A percentile compares a stretch with the other conserved stretches of the same genome.
Conservation (phyloP, 2,888 invertebrate genomes). For the Sacculina carcini region DNA sequence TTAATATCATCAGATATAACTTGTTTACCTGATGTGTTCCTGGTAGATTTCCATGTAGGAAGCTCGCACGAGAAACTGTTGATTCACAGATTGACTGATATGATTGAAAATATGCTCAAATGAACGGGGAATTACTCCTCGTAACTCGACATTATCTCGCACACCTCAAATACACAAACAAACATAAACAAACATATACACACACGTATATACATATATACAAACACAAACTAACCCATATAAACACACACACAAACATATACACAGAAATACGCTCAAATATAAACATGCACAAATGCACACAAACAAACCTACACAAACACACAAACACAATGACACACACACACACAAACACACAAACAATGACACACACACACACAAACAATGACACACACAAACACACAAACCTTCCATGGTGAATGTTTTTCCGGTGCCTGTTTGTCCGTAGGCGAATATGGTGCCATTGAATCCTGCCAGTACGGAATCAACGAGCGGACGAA, state of each 20-base stretch:
- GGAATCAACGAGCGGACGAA: constrained; percentile 74
- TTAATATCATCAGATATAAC: too few relatives aligned
- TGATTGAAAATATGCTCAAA: constrained; percentile 94
- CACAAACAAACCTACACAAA: neutral
- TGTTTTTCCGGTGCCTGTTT: constrained; percentile 81
- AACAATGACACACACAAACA: neutral
- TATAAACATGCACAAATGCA: neutral
- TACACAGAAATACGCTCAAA: too few relatives aligned
- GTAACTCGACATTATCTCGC: constrained; percentile 33
- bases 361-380: neutral
- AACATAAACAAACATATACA: neutral
- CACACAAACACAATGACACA: neutral
- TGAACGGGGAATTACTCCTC: constrained; percentile 79
- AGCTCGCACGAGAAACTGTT: constrained; percentile 82
- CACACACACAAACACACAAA: neutral
- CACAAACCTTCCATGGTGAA: constrained; percentile 35
- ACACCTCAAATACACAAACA: constrained; percentile 25
- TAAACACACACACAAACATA: neutral
- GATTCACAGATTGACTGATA: constrained; percentile 66
- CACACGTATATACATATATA: neutral
- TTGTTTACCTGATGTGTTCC: constrained; percentile 44
- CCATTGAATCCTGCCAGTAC: constrained; percentile 95
- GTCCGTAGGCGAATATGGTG: constrained; percentile 97
- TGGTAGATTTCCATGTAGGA: constrained; percentile 95
- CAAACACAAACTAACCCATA: too few relatives aligned